These are phyloP conservation scores for Halcyon smyrnensis DNA, from an alignment of 2,797 vertebrate genomes.

Conservation along the genomic window DNA sequence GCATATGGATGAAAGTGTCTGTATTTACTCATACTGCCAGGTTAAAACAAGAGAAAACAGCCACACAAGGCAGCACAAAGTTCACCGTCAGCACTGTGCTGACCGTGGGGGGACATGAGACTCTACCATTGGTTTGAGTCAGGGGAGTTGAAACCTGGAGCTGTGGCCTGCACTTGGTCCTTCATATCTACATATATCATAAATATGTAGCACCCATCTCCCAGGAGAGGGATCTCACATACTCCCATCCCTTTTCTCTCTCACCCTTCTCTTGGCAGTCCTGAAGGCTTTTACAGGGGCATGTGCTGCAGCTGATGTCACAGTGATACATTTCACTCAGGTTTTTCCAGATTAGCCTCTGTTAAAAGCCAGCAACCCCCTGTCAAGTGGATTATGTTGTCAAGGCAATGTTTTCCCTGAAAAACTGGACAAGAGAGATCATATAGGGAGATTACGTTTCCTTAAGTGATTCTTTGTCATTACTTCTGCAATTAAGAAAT, in stretches of 20 bases:
- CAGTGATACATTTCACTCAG: background rate
- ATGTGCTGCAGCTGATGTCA: background rate
- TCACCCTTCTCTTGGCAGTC: background rate
- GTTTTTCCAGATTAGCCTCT: background rate
- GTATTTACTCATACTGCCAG: background rate
- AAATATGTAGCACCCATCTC: background rate
- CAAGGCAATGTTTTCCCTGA: background rate
- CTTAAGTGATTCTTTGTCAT: background rate
- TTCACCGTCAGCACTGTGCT: background rate
- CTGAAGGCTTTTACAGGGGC: background rate
- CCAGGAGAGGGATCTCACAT: fast-evolving
- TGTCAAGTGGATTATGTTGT: background rate
- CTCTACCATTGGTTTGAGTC: background rate
- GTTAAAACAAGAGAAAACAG: background rate
- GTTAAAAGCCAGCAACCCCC: background rate
- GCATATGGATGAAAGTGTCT: background rate
- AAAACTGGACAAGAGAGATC: background rate
- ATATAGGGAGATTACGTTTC: background rate
- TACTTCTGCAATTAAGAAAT: background rate
- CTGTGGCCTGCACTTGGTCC: background rate
- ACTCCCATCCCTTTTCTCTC: background rate
- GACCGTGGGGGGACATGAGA: background rate
- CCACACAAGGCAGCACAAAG: fast-evolving
- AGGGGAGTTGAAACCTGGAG: background rate
- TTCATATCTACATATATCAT: background rate